Base-by-base conservation (phyloP, 2,113 vertebrate species). In the Antennarius striatus region DNA sequence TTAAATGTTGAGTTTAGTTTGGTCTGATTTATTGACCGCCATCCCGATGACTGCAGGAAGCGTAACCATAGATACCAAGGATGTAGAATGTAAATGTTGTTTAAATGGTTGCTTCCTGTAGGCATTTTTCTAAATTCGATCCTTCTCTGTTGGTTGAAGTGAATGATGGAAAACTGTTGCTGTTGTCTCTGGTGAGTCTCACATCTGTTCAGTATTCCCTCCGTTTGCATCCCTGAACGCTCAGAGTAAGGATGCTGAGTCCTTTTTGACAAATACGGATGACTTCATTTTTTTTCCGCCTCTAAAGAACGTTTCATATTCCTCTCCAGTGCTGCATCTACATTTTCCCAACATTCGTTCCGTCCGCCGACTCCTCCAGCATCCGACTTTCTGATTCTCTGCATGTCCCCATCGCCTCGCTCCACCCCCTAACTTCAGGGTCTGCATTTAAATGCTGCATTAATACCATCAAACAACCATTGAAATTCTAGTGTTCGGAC, bases 381-480 rank as follows among this genome's bases (percentile, higher is more conserved):
- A 92, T 93, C 93, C 91, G 86, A 91, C 88, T 94, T 94, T 94
- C 92, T 95, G 88, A 93, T 93, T 94, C 91, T 64, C 81, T 75
- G 90, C 90, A 43, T 43, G 42, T 43, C 8, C 11, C 11, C 42
- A 43, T 43, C 42, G 11, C 42, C 3, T 43, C 11, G 10, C 85
- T 91, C 86, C 86, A 91, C 91, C 89, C 17, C 17, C 65, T 64
- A 54, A 93, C 92, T 90, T 56, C 60, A 15, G 86, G 86, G 77
- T 91, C 89, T 93, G 90, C 90, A 95, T 94, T 94, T 77, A 89
- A 93, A 94, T 90, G 79, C 78, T 88, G 94, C 84, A 91, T 87
- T 94, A 95, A 95, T 94, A 91, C 93, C 93, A 95, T 94, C 94
- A 96, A 95, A 94, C 92, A 80, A 87, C 88, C 91, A 95, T 95